These are phyloP conservation scores for Micrasema minimum DNA, from an alignment of 1,140 invertebrate species.

Conservation along the genomic window DNA sequence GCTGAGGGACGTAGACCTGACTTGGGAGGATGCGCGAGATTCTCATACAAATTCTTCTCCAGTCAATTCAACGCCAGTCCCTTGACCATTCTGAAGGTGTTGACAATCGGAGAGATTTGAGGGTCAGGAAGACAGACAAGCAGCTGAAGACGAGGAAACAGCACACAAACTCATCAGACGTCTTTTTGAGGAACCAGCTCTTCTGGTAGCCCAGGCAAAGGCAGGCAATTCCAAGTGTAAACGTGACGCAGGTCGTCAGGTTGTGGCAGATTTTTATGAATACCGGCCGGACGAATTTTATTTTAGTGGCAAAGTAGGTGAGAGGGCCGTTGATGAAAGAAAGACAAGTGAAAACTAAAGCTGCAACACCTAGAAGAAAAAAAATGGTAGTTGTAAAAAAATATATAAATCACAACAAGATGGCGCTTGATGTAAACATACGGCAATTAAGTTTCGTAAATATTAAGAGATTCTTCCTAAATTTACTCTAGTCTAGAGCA, in stretches of 20 bases:
- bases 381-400: not conserved
- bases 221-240: conserved; percentile 35
- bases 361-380: conserved; percentile 43
- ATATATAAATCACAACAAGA: not conserved
- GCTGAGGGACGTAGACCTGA: no score
- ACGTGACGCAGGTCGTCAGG: conserved; percentile 21
- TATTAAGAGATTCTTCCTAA: no score
- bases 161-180: conserved; percentile 20
- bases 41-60: no score
- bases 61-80: not conserved
- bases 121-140: conserved; percentile 39
- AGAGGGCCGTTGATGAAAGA: conserved; percentile 45
- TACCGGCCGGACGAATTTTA: conserved; percentile 24
- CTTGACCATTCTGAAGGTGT: conserved; percentile 28
- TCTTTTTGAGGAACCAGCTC: conserved; percentile 40
- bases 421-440: no score
- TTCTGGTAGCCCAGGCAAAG: conserved; percentile 42
- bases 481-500: no score
- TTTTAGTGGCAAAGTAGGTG: conserved; percentile 8
- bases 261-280: conserved; percentile 44
- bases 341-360: conserved; percentile 29
- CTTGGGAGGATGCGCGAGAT: no score
- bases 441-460: no score
- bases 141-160: conserved; percentile 44
- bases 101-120: conserved; percentile 41